Conservation (phyloP, 1,140 invertebrate species). For the Caligus rogercresseyi region DNA sequence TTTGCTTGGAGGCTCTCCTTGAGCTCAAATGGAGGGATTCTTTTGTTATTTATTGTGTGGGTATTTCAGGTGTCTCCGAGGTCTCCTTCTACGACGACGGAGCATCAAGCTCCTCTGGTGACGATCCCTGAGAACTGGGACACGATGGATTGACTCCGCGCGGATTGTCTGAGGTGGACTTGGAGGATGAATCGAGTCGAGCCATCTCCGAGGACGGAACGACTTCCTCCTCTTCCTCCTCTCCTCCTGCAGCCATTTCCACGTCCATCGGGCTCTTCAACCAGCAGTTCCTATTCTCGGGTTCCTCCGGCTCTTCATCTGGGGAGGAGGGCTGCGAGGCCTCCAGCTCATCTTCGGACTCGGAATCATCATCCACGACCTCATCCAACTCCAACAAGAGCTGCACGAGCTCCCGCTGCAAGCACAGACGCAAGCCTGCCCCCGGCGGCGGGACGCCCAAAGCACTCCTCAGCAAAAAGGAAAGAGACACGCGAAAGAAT, state of each 20-base stretch:
- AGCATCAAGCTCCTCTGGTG: neutral
- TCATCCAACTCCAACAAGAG: no score
- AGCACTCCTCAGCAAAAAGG: neutral
- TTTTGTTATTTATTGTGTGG: no score
- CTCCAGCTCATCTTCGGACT: neutral
- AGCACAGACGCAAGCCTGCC: no score
- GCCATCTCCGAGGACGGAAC: neutral
- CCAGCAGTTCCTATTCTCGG: neutral
- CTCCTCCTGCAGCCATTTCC: neutral
- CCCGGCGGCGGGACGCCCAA: neutral
- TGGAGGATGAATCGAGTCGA: no score
- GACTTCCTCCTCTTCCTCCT: neutral
- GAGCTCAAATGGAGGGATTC: no score
- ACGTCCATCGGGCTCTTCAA: no score
- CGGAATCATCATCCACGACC: no score
- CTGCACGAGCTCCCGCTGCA: no score
- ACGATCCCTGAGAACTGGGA: slow-evolving; percentile 13
- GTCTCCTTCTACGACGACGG: no score
- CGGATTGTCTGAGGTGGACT: no score
- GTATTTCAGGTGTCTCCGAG: no score
- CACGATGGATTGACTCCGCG: neutral
- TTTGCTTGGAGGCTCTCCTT: no score
- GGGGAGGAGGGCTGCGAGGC: neutral
- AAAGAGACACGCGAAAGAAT: neutral
- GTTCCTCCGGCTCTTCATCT: neutral